Percentiles rank a stretch among this genome's conserved stretches.
Conservation (phyloP, 1,140 invertebrate genomes). For the Drosophila mayri region DNA sequence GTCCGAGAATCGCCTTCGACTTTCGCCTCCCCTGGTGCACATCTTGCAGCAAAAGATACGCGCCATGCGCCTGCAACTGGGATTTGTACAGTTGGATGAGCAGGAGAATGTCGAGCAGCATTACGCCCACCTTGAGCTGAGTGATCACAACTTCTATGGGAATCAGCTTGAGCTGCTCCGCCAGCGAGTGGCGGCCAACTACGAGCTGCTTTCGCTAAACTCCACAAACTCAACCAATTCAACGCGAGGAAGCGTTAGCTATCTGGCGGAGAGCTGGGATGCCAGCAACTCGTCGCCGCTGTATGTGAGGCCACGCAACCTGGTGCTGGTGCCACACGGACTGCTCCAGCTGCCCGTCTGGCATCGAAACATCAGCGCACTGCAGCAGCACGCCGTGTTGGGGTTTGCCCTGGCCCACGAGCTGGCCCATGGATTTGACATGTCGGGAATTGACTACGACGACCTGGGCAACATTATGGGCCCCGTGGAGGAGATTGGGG, state of each 20-base stretch:
- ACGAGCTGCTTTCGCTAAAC: constrained; percentile 42
- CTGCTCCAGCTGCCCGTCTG: constrained; percentile 72
- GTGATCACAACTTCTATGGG: constrained; percentile 69
- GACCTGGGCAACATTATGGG: constrained; percentile 74
- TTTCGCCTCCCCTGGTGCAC: constrained; percentile 60
- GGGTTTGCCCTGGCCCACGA: constrained; percentile 76
- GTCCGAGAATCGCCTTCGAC: constrained; percentile 62
- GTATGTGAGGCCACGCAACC: constrained; percentile 70
- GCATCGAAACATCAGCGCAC: constrained; percentile 61
- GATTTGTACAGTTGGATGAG: constrained; percentile 59
- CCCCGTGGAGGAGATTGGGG: constrained; percentile 71
- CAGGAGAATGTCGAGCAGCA: constrained; percentile 52
- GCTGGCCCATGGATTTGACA: constrained; percentile 74
- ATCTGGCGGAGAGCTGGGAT: constrained; percentile 57
- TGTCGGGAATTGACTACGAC: constrained; percentile 75
- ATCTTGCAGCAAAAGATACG: constrained; percentile 61
- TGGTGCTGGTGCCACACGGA: constrained; percentile 71
- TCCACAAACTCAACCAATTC: constrained; percentile 3
- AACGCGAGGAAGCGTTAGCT: constrained; percentile 38
- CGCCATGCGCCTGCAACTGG: constrained; percentile 66
- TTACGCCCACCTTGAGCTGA: constrained; percentile 54
- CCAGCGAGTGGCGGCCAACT: constrained; percentile 59
- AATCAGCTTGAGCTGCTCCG: constrained; percentile 72
- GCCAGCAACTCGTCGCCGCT: constrained; percentile 73
- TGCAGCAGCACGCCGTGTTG: constrained; percentile 74